phyloP scores from a whole-genome alignment of 2,888 invertebrate genomes.

The Melanargia galathea region DNA sequence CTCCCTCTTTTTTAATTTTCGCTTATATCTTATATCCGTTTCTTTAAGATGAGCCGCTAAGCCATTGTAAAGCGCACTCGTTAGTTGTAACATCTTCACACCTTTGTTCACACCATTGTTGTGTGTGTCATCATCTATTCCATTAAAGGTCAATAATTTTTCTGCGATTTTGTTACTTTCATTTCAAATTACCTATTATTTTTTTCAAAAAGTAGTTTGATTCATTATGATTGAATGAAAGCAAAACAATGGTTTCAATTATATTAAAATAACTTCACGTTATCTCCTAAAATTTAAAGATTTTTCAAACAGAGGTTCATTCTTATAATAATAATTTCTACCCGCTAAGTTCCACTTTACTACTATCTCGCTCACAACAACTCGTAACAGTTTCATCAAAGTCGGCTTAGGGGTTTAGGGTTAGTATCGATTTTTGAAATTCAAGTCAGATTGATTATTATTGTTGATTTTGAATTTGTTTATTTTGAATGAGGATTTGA shows the following conservation, averaged over 20 bases:
- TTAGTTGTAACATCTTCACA: slow-evolving; percentile 9
- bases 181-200: neutral
- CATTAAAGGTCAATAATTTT: neutral
- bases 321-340: too few species aligned
- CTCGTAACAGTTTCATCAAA: slow-evolving; percentile 4
- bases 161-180: neutral
- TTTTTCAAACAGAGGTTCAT: neutral
- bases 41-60: slow-evolving; percentile 37
- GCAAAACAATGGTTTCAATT: neutral
- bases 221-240: neutral
- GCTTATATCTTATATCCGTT: slow-evolving; percentile 36
- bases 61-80: slow-evolving; percentile 28
- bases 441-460: neutral
- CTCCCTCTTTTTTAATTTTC: slow-evolving; percentile 63
- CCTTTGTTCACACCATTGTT: neutral
- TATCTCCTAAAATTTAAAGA: neutral
- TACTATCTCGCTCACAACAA: neutral
- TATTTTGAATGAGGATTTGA: too few species aligned
- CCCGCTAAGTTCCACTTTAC: too few species aligned
- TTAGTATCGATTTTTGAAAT: neutral
- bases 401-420: neutral
- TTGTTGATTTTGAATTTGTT: too few species aligned
- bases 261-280: neutral
- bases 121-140: slow-evolving; percentile 11
- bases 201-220: neutral